Evolutionary conservation across 2,888 invertebrate genomes (phyloP).

Genomic region (Fragum fragum): DNA sequence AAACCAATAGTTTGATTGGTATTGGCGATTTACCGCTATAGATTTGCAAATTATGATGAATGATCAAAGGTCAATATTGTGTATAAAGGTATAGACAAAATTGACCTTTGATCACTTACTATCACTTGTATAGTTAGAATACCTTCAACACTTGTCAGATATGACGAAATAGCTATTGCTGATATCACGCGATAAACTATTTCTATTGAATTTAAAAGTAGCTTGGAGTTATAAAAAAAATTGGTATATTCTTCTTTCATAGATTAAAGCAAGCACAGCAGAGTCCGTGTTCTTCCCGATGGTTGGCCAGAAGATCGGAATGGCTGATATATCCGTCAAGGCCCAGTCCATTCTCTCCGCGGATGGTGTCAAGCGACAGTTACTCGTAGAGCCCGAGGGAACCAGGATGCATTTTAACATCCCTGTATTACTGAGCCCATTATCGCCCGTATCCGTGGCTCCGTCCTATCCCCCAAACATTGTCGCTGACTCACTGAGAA

Average conservation of each 20-base stretch:
- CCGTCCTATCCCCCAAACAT: conserved; percentile 90
- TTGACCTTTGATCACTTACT: no score
- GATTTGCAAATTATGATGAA: no score
- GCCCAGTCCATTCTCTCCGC: conserved; percentile 58
- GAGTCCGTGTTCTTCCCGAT: conserved; percentile 62
- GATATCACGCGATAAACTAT: no score
- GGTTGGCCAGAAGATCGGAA: conserved; percentile 52
- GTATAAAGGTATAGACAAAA: no score
- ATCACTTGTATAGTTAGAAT: no score
- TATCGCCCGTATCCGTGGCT: conserved; percentile 88
- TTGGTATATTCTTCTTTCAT: background rate
- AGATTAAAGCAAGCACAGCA: conserved; percentile 58
- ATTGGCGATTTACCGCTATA: no score
- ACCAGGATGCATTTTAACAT: conserved; percentile 75
- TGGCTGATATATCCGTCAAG: conserved; percentile 55
- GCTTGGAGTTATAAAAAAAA: no score
- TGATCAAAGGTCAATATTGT: no score
- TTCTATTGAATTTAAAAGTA: no score
- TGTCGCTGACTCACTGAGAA: conserved; percentile 90
- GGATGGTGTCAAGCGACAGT: conserved; percentile 58
- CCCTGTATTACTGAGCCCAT: conserved; percentile 67
- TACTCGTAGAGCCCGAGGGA: conserved; percentile 75
- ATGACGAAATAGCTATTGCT: no score
- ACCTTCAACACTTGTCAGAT: no score
- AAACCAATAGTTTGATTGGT: no score